Base-by-base conservation (phyloP, 2,888 invertebrate species). In the Lithosia quadra region DNA sequence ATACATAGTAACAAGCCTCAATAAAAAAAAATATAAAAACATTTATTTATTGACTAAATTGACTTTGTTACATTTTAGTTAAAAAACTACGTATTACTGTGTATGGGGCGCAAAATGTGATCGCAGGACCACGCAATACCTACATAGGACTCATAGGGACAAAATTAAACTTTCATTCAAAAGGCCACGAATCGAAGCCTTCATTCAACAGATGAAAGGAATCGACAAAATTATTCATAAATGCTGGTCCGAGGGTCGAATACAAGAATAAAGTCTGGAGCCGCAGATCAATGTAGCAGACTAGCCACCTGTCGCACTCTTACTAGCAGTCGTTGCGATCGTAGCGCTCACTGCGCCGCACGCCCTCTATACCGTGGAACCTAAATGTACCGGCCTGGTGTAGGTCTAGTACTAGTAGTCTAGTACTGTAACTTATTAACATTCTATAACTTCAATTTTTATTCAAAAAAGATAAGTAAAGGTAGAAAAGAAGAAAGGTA, bases 1-100 rank as follows among this genome's bases (percentile, higher is more conserved):
- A 55, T 36, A 63, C 59, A 68, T 22, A 62, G 43, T 18, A 49
- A 59, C 22, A 62, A 34, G 57, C 36, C 34, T 64, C 56, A 33
- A 49, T 21, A 18, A 34, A 53, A 22, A 34, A 36, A 2, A 22
- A 36, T 34, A 36, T 53, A 63, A 24, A 63, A 55, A 34, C 15
- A 15, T 34, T 34, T 22, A 21, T 22, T 24, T 53, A 34, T 33
- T 8, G 15, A 55, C 21, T 22, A 63, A 55, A 62, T 58, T 58
- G 58, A 58, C 58, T 58, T 24, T 10, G 21, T 49, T 22, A 13
- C 62, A 34, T 22, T 34, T 62, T 62, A 28, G 43, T 7, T 49
- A 49, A 5, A 49, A 15, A 15, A 11, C 10, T 24, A 56, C 18
- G 49, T 24, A 22, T 55, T 18, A 63, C 63, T 55, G 21, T 34